These are phyloP conservation scores for Tetramorium simillimum DNA, from an alignment of 1,140 invertebrate species.

Conservation along the genomic window DNA sequence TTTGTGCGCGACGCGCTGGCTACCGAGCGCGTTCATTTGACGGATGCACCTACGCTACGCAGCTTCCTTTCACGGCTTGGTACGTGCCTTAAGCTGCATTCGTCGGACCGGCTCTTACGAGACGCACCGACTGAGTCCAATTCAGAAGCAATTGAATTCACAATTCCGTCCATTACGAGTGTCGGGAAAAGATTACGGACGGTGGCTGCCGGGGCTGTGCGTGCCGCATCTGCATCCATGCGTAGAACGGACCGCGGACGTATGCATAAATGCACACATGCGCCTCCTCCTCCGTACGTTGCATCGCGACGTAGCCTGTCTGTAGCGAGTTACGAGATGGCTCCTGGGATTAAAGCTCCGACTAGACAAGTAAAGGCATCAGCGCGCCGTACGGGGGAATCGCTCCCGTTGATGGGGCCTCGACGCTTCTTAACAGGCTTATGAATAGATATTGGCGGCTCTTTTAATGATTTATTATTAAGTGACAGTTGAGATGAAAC, in stretches of 20 bases:
- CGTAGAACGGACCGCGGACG: conserved; percentile 51
- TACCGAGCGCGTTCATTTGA: conserved; percentile 52
- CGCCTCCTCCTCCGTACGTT: conserved; percentile 65
- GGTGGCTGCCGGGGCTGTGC: conserved; percentile 64
- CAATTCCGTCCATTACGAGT: conserved; percentile 83
- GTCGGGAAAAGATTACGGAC: conserved; percentile 83
- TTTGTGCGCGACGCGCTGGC: conserved; percentile 40
- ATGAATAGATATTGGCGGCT: conserved; percentile 53
- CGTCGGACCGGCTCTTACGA: conserved; percentile 59
- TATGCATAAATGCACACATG: conserved; percentile 66
- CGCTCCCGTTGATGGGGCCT: not conserved
- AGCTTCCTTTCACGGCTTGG: conserved; percentile 59
- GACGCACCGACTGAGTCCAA: conserved; percentile 71
- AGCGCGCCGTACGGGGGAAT: not conserved
- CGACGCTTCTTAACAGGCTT: conserved; percentile 24
- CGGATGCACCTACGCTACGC: conserved; percentile 63
- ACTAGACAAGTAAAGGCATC: conserved; percentile 34
- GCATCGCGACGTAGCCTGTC: conserved; percentile 37
- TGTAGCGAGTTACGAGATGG: conserved; percentile 7
- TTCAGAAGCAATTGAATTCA: conserved; percentile 84
- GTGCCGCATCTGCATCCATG: conserved; percentile 83
- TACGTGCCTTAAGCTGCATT: conserved; percentile 72
- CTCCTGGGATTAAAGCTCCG: conserved; percentile 22
- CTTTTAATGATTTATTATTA: conserved; percentile 41
- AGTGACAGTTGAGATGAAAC: conserved; percentile 19